phyloP scores from a whole-genome alignment of 2,113 vertebrate genomes.

The Cyprinodon brontotheroides region DNA sequence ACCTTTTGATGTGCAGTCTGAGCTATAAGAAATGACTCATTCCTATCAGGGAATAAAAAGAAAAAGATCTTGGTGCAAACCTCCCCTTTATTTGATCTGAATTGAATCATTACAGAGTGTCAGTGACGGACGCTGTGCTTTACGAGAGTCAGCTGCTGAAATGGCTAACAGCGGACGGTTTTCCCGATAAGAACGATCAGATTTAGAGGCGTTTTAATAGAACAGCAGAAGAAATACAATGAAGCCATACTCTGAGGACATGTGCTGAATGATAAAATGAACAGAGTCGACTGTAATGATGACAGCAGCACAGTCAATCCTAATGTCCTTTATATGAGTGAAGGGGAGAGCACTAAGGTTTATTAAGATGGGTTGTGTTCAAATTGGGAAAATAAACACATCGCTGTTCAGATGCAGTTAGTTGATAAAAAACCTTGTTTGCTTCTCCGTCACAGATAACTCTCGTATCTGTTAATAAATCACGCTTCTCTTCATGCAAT shows the following conservation, averaged over 20 bases:
- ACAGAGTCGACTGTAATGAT: not conserved
- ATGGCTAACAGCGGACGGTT: slow-evolving; percentile 14
- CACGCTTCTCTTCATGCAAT: no score
- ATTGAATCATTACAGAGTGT: slow-evolving; percentile 9
- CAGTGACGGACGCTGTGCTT: slow-evolving; percentile 13
- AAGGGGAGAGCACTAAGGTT: not conserved
- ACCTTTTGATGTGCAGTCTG: not conserved
- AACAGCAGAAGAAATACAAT: slow-evolving; percentile 35
- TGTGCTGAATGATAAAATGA: slow-evolving; percentile 20
- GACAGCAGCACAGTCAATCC: not conserved
- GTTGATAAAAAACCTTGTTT: no score
- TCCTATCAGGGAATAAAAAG: not conserved
- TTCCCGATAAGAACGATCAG: slow-evolving; percentile 33
- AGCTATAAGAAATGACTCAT: not conserved
- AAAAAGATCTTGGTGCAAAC: slow-evolving; percentile 5
- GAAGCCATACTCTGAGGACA: slow-evolving; percentile 13
- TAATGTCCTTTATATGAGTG: not conserved
- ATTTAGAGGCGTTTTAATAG: slow-evolving; percentile 14
- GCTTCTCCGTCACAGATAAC: no score
- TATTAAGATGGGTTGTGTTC: not conserved
- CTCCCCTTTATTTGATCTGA: not conserved
- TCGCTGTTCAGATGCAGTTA: not conserved
- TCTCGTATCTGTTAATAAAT: no score
- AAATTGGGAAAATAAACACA: not conserved
- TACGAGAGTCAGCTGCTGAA: slow-evolving; percentile 11